Conservation (phyloP, 2,888 invertebrate genomes). For the Mythimna albipuncta region DNA sequence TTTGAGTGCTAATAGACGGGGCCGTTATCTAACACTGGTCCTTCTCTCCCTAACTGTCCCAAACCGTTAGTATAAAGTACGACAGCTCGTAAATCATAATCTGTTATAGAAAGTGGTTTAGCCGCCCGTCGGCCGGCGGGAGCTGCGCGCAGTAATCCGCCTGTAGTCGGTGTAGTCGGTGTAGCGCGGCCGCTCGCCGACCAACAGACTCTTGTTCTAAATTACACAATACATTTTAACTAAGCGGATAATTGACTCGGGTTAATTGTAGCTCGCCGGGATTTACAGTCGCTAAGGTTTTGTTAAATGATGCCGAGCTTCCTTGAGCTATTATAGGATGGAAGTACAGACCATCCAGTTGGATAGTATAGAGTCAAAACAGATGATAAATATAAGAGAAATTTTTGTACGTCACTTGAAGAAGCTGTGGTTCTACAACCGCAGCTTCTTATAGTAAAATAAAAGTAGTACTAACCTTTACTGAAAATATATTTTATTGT, state of each 20-base stretch:
- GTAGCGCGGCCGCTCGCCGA: neutral
- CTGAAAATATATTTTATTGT: too few species aligned
- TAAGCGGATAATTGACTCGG: slow-evolving; percentile 53
- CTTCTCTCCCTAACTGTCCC: slow-evolving; percentile 7
- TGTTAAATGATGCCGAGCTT: slow-evolving; percentile 18
- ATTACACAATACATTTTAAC: slow-evolving; percentile 54
- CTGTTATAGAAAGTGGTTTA: slow-evolving; percentile 57
- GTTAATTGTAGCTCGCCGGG: slow-evolving; percentile 30
- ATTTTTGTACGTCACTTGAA: neutral
- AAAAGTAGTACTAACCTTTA: too few species aligned
- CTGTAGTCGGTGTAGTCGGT: slow-evolving; percentile 16
- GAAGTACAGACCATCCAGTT: too few species aligned
- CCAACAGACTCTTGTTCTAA: slow-evolving; percentile 32
- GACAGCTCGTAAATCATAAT: slow-evolving; percentile 59
- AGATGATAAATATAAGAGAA: neutral
- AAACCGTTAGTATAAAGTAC: slow-evolving; percentile 13
- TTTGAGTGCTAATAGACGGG: neutral
- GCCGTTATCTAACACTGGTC: neutral
- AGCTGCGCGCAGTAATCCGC: slow-evolving; percentile 25
- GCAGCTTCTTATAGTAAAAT: too few species aligned
- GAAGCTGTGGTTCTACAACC: too few species aligned
- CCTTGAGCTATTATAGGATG: neutral
- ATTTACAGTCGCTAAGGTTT: slow-evolving; percentile 45
- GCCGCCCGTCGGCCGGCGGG: neutral
- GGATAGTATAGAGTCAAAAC: neutral